phyloP scores from a whole-genome alignment of 2,797 vertebrate species.

The Scleropages formosus region DNA sequence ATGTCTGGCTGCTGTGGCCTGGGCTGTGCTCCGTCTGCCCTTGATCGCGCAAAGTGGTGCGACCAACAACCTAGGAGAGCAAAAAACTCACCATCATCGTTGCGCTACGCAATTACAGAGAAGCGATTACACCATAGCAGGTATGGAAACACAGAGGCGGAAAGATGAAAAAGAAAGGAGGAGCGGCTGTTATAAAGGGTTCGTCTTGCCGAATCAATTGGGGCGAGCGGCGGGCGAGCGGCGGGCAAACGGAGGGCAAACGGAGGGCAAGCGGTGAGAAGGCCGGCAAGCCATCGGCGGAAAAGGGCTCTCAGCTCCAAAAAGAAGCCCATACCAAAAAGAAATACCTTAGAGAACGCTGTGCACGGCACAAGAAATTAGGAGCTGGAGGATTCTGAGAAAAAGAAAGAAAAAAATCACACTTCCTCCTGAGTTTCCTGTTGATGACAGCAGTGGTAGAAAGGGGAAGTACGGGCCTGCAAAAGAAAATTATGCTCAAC shows the following conservation, averaged over 20 bases:
- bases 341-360: background rate
- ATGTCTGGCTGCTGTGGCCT: constrained; percentile 10
- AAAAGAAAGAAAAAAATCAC: constrained; percentile 46
- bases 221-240: background rate
- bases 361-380: background rate
- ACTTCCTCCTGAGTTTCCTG: constrained; percentile 66
- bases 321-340: background rate
- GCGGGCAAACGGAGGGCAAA: background rate
- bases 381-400: constrained; percentile 33
- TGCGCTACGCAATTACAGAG: background rate
- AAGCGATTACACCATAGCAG: constrained; percentile 10
- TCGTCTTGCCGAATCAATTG: constrained; percentile 26
- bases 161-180: background rate
- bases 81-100: background rate
- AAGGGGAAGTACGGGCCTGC: constrained; percentile 49
- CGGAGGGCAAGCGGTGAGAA: background rate
- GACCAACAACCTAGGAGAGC: background rate
- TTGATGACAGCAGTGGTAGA: constrained; percentile 48
- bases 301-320: background rate
- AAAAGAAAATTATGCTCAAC: constrained; percentile 29
- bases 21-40: background rate
- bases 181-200: background rate
- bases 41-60: constrained; percentile 5
- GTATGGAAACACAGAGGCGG: background rate
- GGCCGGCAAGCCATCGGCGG: background rate